Evolutionary conservation across 2,113 vertebrate species (phyloP).

Genomic region (Lethenteron camtschaticum): DNA sequence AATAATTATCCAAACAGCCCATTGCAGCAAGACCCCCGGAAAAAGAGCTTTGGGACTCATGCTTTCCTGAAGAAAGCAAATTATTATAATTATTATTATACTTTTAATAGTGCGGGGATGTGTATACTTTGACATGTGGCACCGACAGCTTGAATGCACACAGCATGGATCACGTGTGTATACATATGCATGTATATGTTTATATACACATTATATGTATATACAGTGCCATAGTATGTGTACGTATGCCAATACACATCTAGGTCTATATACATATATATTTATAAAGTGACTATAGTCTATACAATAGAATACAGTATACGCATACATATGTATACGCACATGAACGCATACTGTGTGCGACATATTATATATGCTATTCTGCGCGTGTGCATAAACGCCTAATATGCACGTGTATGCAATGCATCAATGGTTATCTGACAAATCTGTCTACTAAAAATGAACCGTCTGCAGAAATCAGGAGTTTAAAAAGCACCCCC

Average conservation of each 20-base stretch:
- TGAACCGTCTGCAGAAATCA: background rate
- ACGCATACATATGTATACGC: background rate
- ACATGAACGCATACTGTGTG: background rate
- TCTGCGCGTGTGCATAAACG: background rate
- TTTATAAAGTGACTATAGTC: background rate
- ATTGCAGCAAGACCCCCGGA: no score
- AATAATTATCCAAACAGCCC: no score
- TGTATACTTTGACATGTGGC: background rate
- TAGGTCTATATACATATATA: conserved; percentile 3
- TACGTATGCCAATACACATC: background rate
- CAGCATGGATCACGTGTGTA: background rate
- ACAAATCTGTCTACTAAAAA: background rate
- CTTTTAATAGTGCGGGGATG: no score
- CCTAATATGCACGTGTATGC: background rate
- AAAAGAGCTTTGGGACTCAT: no score
- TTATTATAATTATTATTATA: no score
- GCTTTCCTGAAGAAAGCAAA: no score
- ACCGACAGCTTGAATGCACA: background rate
- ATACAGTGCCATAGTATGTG: background rate
- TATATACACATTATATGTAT: conserved; percentile 4
- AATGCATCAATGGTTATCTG: background rate
- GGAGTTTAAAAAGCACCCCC: background rate
- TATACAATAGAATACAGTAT: background rate
- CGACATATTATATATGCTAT: no score
- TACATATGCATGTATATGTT: conserved; percentile 1